Evolutionary conservation across 2,888 invertebrate genomes (phyloP).

Genomic region (Holacanthella duospinosa): DNA sequence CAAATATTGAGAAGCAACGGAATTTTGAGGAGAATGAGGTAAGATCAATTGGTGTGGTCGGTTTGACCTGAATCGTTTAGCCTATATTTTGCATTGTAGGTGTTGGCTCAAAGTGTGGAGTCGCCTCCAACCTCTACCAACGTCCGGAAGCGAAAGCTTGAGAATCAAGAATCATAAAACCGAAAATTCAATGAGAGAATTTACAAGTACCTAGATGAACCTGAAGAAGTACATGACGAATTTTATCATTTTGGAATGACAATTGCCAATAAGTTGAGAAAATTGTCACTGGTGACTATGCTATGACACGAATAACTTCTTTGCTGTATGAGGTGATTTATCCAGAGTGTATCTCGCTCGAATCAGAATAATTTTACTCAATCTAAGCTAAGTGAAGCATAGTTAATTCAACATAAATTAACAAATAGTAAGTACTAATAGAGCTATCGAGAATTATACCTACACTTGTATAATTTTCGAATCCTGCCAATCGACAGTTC

Average conservation of each 20-base stretch:
- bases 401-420: neutral
- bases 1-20: too few species aligned
- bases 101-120: too few species aligned
- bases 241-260: neutral
- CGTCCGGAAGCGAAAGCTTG: too few species aligned
- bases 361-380: neutral
- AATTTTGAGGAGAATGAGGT: too few species aligned
- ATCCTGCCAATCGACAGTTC: neutral
- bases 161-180: neutral
- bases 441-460: neutral
- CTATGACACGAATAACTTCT: neutral
- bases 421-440: neutral
- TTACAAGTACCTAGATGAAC: neutral
- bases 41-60: too few species aligned
- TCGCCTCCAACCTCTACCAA: too few species aligned
- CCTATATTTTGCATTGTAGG: too few species aligned
- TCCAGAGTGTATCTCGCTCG: too few species aligned
- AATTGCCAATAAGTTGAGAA: neutral
- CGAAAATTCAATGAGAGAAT: neutral
- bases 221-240: neutral
- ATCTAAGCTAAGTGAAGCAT: too few species aligned
- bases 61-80: too few species aligned
- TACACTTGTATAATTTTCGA: neutral
- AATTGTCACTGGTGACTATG: neutral
- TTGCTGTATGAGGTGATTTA: constrained; percentile 1